These are phyloP conservation scores for Vulpes lagopus DNA, from an alignment of 2,113 vertebrate genomes.

Conservation along the genomic window DNA sequence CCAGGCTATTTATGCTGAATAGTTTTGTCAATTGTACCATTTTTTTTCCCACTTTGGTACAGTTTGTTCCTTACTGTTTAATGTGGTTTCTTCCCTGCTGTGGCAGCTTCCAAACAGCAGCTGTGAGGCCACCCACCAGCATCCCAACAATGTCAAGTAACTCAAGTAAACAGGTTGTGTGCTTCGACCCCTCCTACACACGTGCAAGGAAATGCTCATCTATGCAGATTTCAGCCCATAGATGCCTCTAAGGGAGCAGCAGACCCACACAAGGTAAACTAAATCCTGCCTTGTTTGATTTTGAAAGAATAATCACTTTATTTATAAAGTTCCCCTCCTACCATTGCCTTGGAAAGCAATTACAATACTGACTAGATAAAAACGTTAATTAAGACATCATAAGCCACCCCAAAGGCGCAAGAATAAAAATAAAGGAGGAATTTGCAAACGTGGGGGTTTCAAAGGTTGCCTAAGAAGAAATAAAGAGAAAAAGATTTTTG, in stretches of 20 bases:
- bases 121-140: slow-evolving; percentile 68
- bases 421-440: slow-evolving; percentile 74
- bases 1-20: neutral
- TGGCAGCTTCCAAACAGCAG: slow-evolving; percentile 69
- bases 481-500: neutral
- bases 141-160: slow-evolving; percentile 43
- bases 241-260: neutral
- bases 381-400: slow-evolving; percentile 81
- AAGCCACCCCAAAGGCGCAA: slow-evolving; percentile 44
- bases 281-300: slow-evolving; percentile 43
- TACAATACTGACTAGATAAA: slow-evolving; percentile 80
- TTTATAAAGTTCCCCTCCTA: slow-evolving; percentile 69
- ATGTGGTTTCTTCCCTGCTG: slow-evolving; percentile 29
- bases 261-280: neutral
- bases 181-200: neutral
- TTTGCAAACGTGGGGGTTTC: slow-evolving; percentile 61
- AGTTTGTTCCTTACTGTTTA: slow-evolving; percentile 53
- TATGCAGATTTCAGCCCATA: neutral
- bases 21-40: neutral
- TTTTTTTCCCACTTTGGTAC: neutral
- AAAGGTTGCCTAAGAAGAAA: slow-evolving; percentile 38
- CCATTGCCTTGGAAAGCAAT: slow-evolving; percentile 67
- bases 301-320: slow-evolving; percentile 72
- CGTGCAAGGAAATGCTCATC: neutral
- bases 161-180: slow-evolving; percentile 43